These are phyloP conservation scores for Campoplex nolae DNA, from an alignment of 2,888 invertebrate genomes.

Conservation along the genomic window DNA sequence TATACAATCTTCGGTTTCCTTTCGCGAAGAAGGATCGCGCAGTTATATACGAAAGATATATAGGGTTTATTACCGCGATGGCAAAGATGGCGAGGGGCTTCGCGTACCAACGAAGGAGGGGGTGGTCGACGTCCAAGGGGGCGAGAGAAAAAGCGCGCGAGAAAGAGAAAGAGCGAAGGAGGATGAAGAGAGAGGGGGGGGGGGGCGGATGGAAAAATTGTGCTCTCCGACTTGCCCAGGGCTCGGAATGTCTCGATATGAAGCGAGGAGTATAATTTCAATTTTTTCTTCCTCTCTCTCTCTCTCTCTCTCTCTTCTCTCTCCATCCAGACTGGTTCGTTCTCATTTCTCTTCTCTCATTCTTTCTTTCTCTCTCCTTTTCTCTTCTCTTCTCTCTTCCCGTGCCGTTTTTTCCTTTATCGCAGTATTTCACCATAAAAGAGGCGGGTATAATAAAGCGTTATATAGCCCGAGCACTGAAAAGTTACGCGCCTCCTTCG, in stretches of 20 bases:
- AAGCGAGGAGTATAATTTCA: conserved; percentile 72
- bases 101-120: conserved; percentile 30
- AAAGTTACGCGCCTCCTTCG: conserved; percentile 82
- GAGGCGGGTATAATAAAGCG: conserved; percentile 83
- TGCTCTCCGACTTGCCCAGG: conserved; percentile 70
- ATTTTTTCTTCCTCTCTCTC: conserved; percentile 67
- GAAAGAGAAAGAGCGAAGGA: conserved; percentile 3
- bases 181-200: conserved; percentile 24
- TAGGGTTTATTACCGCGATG: conserved; percentile 72
- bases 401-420: conserved; percentile 72
- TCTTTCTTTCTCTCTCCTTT: conserved; percentile 57
- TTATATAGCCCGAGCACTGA: conserved; percentile 82
- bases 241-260: conserved; percentile 73
- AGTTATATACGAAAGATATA: conserved; percentile 70
- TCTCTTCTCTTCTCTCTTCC: conserved; percentile 50
- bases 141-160: conserved; percentile 35
- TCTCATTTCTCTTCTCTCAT: conserved; percentile 43
- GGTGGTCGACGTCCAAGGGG: conserved; percentile 12
- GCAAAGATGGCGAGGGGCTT: conserved; percentile 58
- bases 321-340: conserved; percentile 50
- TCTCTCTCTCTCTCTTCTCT: conserved; percentile 49
- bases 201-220: conserved; percentile 70
- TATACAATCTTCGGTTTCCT: conserved; percentile 55
- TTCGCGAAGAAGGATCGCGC: conserved; percentile 70
- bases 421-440: conserved; percentile 82